Evolutionary conservation across 2,888 invertebrate species (phyloP), one percentile per base, ranked within the genome.

Genomic region (Pocota personata): DNA sequence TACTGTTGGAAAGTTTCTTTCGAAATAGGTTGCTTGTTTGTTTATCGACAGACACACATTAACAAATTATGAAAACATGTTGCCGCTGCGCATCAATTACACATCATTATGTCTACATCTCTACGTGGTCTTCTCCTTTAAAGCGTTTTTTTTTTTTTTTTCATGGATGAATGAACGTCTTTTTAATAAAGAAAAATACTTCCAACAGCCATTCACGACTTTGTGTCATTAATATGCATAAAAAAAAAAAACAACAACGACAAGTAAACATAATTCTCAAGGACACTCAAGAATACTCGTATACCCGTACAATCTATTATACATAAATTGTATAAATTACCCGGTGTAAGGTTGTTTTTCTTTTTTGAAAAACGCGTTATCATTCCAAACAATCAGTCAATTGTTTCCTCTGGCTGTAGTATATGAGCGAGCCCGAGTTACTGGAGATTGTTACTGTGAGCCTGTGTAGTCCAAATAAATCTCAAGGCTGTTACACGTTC

Each of bases 401-500:
- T 67, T 76, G 50, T 60, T 12, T 52, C 19, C n/a, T 46, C 16
- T 48, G 19, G 16, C 21, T 19, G 12, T 0, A 6, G 27, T 16
- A 3, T 8, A 12, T 8, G 48, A 1, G 19, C 6, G 24, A 24
- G 16, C 27, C 19, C 8, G 21, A 77, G 67, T 52, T 43, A 62
- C 27, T 14, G 19, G 14, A 43, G 55, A 82, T 62, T 75, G 69
- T 69, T 46, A 35, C 67, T 43, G 40, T 62, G 35, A n/a, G 27
- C 30, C n/a, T n/a, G 30, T 43, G 55, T 35, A 62, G 62, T 37
- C 46, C 46, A 69, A n/a, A 82, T 48, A 76, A 57, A 62, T 30
- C 62, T 64, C 82, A 76, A 82, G 82, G 82, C 48, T 76, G 62
- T 64, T 64, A 69, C 75, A 50, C 60, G 75, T 43, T 82, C 4